Evolutionary conservation across 2,113 vertebrate species (phyloP).

Genomic region (Malurus cyaneus): DNA sequence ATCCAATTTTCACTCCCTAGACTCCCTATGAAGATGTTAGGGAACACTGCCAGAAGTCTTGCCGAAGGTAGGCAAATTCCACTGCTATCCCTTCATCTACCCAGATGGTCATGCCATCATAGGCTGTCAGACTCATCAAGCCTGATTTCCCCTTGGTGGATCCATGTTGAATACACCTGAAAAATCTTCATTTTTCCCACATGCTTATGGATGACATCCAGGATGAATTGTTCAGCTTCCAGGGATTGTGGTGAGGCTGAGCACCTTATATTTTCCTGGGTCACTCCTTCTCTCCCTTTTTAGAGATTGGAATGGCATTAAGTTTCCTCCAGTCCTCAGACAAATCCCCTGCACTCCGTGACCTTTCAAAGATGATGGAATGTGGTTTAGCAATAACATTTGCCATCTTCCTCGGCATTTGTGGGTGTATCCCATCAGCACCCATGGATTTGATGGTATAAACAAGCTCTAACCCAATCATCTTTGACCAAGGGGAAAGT

Average conservation of each 20-base stretch:
- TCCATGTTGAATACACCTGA: not conserved
- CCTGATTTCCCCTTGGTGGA: not conserved
- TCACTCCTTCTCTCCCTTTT: not conserved
- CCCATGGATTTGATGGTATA: not conserved
- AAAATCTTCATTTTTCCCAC: not conserved
- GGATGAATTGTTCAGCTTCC: not conserved
- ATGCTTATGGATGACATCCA: not conserved
- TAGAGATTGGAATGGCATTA: not conserved
- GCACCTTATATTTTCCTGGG: not conserved
- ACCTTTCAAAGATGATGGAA: not conserved
- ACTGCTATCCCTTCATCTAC: not conserved
- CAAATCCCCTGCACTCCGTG: rapidly evolving
- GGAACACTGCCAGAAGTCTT: not conserved
- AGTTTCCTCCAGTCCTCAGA: not conserved
- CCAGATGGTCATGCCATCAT: not conserved
- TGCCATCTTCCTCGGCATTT: not conserved
- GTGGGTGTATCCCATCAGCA: not conserved
- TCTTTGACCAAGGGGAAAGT: not conserved
- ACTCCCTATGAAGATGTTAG: not conserved
- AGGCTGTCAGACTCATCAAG: not conserved
- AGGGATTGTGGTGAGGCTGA: not conserved
- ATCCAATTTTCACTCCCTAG: not conserved
- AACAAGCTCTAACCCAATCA: not conserved
- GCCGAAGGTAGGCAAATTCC: not conserved
- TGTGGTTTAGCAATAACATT: not conserved